Evolutionary conservation across 2,113 vertebrate genomes (phyloP).

Genomic region (Sphyrna mokarran): DNA sequence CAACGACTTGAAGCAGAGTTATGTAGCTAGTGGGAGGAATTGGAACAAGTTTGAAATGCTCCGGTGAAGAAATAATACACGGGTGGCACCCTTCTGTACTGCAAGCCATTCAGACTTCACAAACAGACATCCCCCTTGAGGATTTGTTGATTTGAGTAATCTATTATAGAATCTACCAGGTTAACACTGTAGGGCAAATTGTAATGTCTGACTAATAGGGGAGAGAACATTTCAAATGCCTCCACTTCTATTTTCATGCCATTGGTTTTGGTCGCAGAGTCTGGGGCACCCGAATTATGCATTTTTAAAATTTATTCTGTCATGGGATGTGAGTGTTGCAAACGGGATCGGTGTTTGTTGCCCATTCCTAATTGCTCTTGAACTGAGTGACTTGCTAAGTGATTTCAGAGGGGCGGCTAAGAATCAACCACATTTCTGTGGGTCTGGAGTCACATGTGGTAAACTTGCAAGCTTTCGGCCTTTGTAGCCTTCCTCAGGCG

Average conservation of each 20-base stretch:
- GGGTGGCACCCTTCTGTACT: not conserved
- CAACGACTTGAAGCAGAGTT: not conserved
- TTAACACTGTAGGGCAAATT: not conserved
- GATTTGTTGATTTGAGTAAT: not conserved
- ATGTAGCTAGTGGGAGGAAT: not conserved
- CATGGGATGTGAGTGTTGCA: not conserved
- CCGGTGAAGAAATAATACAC: not conserved
- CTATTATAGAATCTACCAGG: not conserved
- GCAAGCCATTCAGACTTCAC: not conserved
- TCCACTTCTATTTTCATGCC: not conserved
- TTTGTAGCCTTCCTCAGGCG: no score
- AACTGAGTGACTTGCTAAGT: not conserved
- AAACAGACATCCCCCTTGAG: not conserved
- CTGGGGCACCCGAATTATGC: no score
- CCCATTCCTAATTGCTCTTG: not conserved
- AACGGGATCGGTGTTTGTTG: no score
- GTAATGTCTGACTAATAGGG: not conserved
- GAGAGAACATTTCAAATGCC: not conserved
- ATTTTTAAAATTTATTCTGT: not conserved
- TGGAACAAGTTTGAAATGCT: not conserved
- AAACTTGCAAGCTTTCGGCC: no score
- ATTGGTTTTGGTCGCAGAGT: not conserved
- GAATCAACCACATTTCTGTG: not conserved
- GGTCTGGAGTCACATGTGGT: not conserved
- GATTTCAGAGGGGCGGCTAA: not conserved